A percentile compares a stretch with the other conserved stretches of the same genome.
These are phyloP conservation scores for Gonioctena quinquepunctata DNA, from an alignment of 1,140 invertebrate genomes.

Conservation along the genomic window DNA sequence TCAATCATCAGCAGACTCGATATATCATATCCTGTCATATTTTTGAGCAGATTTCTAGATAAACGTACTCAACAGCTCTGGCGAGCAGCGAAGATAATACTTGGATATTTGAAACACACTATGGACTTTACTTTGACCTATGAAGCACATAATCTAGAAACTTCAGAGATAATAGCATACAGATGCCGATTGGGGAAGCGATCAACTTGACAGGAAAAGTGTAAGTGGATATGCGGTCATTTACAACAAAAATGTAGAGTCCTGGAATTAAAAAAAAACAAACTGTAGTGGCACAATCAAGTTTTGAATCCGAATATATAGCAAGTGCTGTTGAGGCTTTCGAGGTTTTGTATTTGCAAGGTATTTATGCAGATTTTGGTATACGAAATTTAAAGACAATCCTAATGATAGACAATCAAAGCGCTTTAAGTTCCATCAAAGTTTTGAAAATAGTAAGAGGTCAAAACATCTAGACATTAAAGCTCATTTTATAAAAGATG, in stretches of 20 bases:
- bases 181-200: background rate
- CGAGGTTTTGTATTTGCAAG: background rate
- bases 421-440: background rate
- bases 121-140: background rate
- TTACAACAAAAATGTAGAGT: background rate
- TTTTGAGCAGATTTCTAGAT: background rate
- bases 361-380: background rate
- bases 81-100: background rate
- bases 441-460: background rate
- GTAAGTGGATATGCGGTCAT: background rate
- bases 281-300: background rate
- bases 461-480: background rate
- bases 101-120: background rate
- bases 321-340: background rate
- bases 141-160: background rate
- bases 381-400: background rate
- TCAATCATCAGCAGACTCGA: background rate
- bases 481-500: background rate
- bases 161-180: background rate
- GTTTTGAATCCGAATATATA: background rate
- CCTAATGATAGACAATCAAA: background rate
- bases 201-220: conserved; percentile 1
- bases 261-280: background rate
- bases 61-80: background rate
- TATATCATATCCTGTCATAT: background rate